Evolutionary conservation across 2,113 vertebrate species (phyloP), one percentile per base, ranked within the genome.

Genomic region (Artemisiospiza belli): DNA sequence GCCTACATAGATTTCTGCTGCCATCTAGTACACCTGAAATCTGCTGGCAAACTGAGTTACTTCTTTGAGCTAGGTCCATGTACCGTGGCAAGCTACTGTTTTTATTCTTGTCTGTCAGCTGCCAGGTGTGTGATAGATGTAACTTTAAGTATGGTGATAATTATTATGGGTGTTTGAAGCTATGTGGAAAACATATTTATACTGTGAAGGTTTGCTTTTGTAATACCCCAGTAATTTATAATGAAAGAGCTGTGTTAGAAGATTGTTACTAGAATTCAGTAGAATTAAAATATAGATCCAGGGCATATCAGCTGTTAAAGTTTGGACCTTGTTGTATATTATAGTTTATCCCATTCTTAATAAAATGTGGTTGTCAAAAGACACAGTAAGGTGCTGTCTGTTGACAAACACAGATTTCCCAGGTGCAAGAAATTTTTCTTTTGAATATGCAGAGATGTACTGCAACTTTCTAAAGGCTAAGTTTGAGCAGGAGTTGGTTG

Each of bases 301-400:
- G 35, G 18, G 14, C 28, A 55, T 64, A 62, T 89, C 33, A 61
- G 8, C 22, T 49, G 3, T 44, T 35, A 37, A 0, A 0, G 61
- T 91, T 73, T 64, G 30, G 16, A 47, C 9, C 22, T 74, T 58
- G 2, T 64, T 83, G 12, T 49, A 20, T 63, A 5, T 55, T 44
- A 12, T 23, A 4, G 33, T 78, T 57, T 61, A 78, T 74, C 81
- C 25, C 21, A 18, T 78, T 55, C 10, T 28, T 66, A 90, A 58
- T 63, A 18, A 87, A 55, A 54, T 55, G 6, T 10, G 17, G 0
- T 58, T 25, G 22, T 67, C n/a, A 24, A 31, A 89, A 66, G 19
- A 74, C 3, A 4, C 1, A 43, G 10, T 44, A 7, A 35, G 10
- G 6, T 72, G 27, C 41, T 81, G 11, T 87, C n/a, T 69, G 4